phyloP scores from a whole-genome alignment of 1,140 invertebrate genomes.

The Lucilia cuprina region DNA sequence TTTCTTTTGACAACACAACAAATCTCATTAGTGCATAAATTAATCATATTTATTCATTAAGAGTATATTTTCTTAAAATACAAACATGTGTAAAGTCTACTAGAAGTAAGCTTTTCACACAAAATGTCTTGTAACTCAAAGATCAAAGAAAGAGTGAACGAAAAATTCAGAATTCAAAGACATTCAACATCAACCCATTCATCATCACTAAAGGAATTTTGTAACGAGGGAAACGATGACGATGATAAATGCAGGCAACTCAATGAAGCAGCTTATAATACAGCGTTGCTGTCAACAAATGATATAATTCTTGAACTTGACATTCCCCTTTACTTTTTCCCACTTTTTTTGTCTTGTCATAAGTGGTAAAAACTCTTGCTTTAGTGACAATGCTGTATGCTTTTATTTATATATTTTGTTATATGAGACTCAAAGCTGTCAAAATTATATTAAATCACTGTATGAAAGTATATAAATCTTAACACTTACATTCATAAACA shows the following conservation, averaged over 20 bases:
- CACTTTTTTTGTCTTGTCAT: not conserved
- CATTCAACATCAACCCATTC: not conserved
- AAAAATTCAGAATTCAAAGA: not conserved
- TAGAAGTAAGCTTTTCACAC: not conserved
- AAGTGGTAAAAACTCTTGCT: not conserved
- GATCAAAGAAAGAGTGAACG: not conserved
- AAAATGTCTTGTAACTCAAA: not conserved
- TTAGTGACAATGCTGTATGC: not conserved
- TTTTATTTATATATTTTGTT: not conserved
- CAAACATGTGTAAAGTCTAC: not conserved
- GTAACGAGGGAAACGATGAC: not conserved
- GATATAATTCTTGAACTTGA: slow-evolving; percentile 24
- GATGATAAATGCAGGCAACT: not conserved
- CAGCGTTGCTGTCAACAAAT: not conserved
- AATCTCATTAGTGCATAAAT: slow-evolving; percentile 13
- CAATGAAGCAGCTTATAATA: not conserved
- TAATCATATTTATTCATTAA: slow-evolving; percentile 22
- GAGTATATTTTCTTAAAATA: not conserved
- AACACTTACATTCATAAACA: not conserved
- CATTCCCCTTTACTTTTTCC: not conserved
- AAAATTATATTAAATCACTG: slow-evolving; percentile 33
- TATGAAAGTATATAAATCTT: slow-evolving; percentile 22
- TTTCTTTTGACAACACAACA: too few species aligned
- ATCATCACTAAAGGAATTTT: not conserved
- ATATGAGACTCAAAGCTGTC: not conserved